phyloP scores from a whole-genome alignment of 2,797 vertebrate species.

The Falco biarmicus region DNA sequence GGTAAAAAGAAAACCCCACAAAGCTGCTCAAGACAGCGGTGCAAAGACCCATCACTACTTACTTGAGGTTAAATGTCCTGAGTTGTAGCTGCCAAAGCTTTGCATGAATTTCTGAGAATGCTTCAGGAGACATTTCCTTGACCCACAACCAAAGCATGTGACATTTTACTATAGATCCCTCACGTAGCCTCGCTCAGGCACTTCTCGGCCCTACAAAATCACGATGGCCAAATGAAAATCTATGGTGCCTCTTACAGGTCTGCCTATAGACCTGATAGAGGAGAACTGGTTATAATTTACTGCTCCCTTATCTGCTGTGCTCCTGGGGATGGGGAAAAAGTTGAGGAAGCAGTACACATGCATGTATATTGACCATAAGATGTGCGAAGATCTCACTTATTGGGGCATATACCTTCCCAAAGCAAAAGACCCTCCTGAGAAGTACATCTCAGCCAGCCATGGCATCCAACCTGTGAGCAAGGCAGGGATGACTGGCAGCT shows the following conservation, averaged over 20 bases:
- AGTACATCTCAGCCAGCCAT: background rate
- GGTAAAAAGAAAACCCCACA: rapidly evolving
- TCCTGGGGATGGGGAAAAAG: background rate
- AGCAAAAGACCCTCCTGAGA: background rate
- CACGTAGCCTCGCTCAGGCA: rapidly evolving
- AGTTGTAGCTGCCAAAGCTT: background rate
- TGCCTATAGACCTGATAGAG: background rate
- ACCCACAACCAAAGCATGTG: background rate
- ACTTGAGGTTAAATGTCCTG: background rate
- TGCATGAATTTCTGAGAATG: background rate
- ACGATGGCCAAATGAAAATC: background rate
- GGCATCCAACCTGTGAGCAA: background rate
- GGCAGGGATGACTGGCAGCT: background rate
- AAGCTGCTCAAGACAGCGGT: background rate
- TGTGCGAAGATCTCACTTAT: background rate
- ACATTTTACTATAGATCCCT: background rate
- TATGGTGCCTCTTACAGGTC: background rate
- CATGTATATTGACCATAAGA: rapidly evolving
- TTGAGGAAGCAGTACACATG: background rate
- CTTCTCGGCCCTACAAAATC: background rate
- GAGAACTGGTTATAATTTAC: background rate
- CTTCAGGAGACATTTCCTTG: background rate
- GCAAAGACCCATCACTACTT: background rate
- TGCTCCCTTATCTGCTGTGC: background rate
- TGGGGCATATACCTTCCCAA: background rate